phyloP scores from a whole-genome alignment of 2,888 invertebrate genomes.

The Gisinianus flammeolus region DNA sequence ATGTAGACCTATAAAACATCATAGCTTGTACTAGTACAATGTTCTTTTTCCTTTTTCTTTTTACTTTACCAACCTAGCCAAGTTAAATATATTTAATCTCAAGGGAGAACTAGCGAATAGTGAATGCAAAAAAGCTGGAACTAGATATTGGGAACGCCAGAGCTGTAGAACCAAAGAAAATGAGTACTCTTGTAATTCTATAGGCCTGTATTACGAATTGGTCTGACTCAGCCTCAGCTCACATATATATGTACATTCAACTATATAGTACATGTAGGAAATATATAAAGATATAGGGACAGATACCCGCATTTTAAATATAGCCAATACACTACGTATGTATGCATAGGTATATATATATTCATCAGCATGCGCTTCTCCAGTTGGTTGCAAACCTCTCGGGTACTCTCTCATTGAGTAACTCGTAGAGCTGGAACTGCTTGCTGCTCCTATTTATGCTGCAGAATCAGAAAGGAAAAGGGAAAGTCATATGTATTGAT shows the following conservation, averaged over 20 bases:
- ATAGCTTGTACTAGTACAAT: not conserved
- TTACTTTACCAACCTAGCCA: not conserved
- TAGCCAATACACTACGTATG: not conserved
- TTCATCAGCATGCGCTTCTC: constrained; percentile 13
- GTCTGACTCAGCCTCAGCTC: not conserved
- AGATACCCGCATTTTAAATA: not conserved
- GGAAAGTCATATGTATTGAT: not conserved
- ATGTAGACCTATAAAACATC: not conserved
- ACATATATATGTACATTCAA: not conserved
- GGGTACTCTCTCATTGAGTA: not conserved
- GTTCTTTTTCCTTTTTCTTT: not conserved
- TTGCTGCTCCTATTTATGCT: too few relatives aligned
- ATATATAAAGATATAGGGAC: not conserved
- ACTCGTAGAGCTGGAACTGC: not conserved
- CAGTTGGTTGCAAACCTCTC: not conserved
- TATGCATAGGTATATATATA: not conserved
- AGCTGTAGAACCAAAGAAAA: not conserved
- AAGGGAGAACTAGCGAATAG: not conserved
- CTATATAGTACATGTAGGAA: not conserved
- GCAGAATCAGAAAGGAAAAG: not conserved
- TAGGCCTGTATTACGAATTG: not conserved
- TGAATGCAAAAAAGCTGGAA: not conserved
- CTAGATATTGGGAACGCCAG: not conserved
- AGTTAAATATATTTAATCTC: not conserved
- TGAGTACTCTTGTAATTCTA: not conserved